Percentiles rank a stretch among this genome's conserved stretches.
Conservation (phyloP, 2,888 invertebrate species). For the Nomada flava region DNA sequence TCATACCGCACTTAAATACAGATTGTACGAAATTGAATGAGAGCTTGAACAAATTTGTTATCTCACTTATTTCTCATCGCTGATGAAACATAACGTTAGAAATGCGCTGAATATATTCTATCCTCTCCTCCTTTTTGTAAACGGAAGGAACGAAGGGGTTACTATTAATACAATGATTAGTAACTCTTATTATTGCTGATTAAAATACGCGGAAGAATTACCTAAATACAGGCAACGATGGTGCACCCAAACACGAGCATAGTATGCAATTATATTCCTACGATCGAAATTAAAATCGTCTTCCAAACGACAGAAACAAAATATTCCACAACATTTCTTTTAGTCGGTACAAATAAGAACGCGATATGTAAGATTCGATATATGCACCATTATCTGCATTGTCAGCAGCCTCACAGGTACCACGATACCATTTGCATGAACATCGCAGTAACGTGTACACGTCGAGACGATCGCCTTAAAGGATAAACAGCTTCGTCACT, state of each 20-base stretch:
- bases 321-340: no score
- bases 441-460: background rate
- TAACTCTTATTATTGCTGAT: no score
- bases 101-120: background rate
- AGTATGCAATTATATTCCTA: no score
- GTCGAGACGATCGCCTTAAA: constrained; percentile 6
- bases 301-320: no score
- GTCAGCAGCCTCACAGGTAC: constrained; percentile 2
- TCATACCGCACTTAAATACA: background rate
- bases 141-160: no score
- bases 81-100: background rate
- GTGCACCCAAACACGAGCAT: no score
- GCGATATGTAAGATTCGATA: background rate
- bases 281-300: no score
- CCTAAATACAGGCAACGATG: no score
- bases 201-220: no score
- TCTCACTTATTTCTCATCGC: background rate
- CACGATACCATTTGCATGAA: constrained; percentile 11
- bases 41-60: background rate
- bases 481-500: constrained; percentile 14
- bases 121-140: no score
- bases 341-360: no score
- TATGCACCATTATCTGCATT: background rate
- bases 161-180: no score
- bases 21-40: background rate